Conservation (phyloP, 2,113 vertebrate species). For the Pseudorectes ferrugineus region DNA sequence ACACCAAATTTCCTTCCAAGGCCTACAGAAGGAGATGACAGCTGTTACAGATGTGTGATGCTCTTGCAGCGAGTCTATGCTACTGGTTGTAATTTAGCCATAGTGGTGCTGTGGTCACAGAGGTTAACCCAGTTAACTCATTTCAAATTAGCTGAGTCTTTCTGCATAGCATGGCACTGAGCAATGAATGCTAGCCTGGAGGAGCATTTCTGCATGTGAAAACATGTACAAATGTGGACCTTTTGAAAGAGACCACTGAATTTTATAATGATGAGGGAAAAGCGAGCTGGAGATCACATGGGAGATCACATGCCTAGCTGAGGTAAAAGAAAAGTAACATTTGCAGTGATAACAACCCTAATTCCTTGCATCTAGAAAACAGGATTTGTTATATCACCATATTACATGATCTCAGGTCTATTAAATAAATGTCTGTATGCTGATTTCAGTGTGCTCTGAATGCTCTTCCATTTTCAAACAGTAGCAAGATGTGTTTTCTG, state of each 20-base stretch:
- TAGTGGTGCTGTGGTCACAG: constrained; percentile 30
- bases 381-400: background rate
- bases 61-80: background rate
- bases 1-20: background rate
- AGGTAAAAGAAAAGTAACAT: background rate
- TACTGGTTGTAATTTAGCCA: constrained; percentile 39
- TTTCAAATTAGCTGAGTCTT: constrained; percentile 30
- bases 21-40: constrained; percentile 32
- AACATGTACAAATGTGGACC: background rate
- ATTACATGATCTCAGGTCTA: background rate
- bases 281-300: rapidly evolving
- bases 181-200: background rate
- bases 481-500: background rate
- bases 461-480: background rate
- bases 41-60: constrained; percentile 2
- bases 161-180: background rate
- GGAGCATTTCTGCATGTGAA: background rate
- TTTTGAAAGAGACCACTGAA: background rate
- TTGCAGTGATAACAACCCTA: background rate
- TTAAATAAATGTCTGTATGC: background rate
- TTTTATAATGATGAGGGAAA: background rate
- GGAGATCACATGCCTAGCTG: background rate
- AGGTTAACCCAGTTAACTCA: constrained; percentile 52
- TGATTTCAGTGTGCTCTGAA: background rate
- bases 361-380: background rate